These are phyloP conservation scores for Magallana angulata DNA, from an alignment of 1,140 invertebrate genomes.

Conservation along the genomic window DNA sequence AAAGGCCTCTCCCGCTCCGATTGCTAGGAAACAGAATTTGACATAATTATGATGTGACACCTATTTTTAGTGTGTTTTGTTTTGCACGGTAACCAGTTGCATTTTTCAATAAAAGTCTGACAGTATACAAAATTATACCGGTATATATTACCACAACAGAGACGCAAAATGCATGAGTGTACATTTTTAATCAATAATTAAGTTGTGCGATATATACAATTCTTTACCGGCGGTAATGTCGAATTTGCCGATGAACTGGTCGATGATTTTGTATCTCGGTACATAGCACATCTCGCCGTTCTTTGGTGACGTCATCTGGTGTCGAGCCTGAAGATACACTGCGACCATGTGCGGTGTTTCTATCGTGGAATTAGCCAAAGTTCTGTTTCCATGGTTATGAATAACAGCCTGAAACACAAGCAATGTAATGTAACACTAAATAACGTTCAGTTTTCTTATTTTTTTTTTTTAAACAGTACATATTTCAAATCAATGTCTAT, in stretches of 20 bases:
- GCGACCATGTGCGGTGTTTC: conserved; percentile 16
- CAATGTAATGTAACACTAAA: too few relatives aligned
- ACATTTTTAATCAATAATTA: too few relatives aligned
- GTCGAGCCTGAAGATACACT: neutral
- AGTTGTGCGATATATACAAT: neutral
- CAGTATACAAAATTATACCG: too few relatives aligned
- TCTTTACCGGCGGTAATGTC: neutral
- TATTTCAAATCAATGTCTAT: too few relatives aligned
- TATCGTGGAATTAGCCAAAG: neutral
- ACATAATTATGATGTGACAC: too few relatives aligned
- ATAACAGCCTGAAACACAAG: neutral
- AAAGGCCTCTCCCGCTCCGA: neutral
- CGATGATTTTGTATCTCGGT: neutral
- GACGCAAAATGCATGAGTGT: too few relatives aligned
- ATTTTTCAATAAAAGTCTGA: too few relatives aligned
- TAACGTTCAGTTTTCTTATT: too few relatives aligned
- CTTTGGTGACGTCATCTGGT: neutral
- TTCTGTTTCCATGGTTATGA: conserved; percentile 22
- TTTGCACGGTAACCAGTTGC: too few relatives aligned
- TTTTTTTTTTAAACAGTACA: too few relatives aligned
- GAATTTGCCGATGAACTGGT: neutral
- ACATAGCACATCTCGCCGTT: neutral
- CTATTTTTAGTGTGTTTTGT: too few relatives aligned
- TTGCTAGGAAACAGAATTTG: neutral
- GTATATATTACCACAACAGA: too few relatives aligned